Evolutionary conservation across 2,888 invertebrate species (phyloP), one percentile per base, ranked within the genome.

Genomic region (Cantharis rufa): DNA sequence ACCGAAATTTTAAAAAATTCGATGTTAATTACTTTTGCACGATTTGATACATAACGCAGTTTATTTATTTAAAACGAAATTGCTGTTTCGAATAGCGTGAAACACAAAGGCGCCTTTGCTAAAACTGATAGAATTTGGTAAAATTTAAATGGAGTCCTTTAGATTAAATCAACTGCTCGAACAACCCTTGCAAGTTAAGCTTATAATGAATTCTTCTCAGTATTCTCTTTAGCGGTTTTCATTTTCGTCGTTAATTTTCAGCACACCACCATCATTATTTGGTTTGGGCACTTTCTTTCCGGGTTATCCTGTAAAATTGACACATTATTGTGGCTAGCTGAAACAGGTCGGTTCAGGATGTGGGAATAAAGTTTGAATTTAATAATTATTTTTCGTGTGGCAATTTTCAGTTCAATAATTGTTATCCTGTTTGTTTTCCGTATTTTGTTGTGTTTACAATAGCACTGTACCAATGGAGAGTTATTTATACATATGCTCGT

Each of bases 101-200:
- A 69, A 69, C 69, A 73, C 62, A 68, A 73, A 73, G 62, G 69
- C 69, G 61, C 62, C 21, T 48, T 69, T 21, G 27, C 24, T 62
- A 28, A 72, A 62, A 69, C 69, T 73, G 62, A 73, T 62, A 69
- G 73, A 69, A 62, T 73, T 69, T 73, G 69, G 69, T 62, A 69
- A 64, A 69, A 70, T 74, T 70, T 69, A 63, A 21, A 66, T 15
- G 64, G 15, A 16, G 32, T 74, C 70, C 70, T 69, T 16, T 69
- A 63, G 70, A 28, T 70, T 62, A 15, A 27, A 69, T 69, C 69
- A 28, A 74, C 74, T 70, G 70, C 32, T 69, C 63, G 69, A 70
- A 70, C 74, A 74, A 74, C 69, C 74, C 70, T 62, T 66, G 74
- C 63, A 63, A 63, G 64, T 69, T 74, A 70, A 74, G 74, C 70